phyloP scores from a whole-genome alignment of 2,888 invertebrate genomes.

The Hirtodrosophila cameraria region DNA sequence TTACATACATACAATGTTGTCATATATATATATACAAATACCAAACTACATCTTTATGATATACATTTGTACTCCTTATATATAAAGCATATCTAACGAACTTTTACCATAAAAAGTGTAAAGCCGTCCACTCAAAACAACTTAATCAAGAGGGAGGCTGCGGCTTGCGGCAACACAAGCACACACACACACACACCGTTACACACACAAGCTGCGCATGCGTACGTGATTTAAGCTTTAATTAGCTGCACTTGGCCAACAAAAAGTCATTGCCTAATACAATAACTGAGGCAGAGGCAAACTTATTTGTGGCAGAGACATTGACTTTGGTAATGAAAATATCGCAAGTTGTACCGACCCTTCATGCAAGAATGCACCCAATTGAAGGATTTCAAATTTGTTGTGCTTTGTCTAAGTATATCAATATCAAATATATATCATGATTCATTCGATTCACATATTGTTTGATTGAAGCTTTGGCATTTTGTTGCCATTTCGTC shows the following conservation, averaged over 20 bases:
- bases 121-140: conserved; percentile 33
- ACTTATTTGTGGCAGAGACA: conserved; percentile 28
- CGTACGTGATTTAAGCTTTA: conserved; percentile 64
- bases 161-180: not conserved
- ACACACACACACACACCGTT: too few species aligned
- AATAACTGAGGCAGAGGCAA: conserved; percentile 13
- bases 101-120: conserved; percentile 48
- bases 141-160: conserved; percentile 43
- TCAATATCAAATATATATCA: too few species aligned
- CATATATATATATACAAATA: not conserved
- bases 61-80: too few species aligned
- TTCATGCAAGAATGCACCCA: conserved; percentile 70
- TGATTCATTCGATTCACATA: conserved; percentile 11
- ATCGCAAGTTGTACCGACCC: conserved; percentile 38
- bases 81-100: conserved; percentile 36
- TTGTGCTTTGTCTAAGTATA: not conserved
- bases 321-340: conserved; percentile 72
- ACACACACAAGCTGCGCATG: conserved; percentile 35
- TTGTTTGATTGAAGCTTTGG: too few species aligned
- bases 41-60: too few species aligned
- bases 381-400: conserved; percentile 49
- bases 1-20: not conserved
- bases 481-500: too few species aligned
- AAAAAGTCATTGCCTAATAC: too few species aligned
- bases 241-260: conserved; percentile 39